Percentiles rank a stretch among this genome's conserved stretches.
Evolutionary conservation across 2,888 invertebrate genomes (phyloP).

Genomic region (Protodeltote pygarga): DNA sequence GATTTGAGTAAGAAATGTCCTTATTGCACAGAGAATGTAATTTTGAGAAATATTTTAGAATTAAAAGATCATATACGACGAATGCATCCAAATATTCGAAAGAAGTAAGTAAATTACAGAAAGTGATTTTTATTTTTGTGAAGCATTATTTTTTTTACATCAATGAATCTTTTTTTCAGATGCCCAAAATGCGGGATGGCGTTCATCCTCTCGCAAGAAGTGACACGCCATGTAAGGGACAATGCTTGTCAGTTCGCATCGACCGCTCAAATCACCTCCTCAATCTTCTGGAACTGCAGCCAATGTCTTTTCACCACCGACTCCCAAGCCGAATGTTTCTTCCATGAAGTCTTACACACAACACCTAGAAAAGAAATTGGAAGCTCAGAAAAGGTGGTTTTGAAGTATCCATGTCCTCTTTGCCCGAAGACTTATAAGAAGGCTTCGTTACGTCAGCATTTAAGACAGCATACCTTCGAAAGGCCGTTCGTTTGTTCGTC

Average conservation of each 20-base stretch:
- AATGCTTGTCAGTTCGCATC: constrained; percentile 84
- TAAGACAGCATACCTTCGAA: constrained; percentile 92
- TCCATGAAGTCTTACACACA: constrained; percentile 90
- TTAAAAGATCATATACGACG: constrained; percentile 88
- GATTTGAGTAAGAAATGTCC: constrained; percentile 86
- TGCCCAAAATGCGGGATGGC: constrained; percentile 91
- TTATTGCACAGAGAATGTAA: constrained; percentile 83
- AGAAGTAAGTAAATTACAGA: constrained; percentile 81
- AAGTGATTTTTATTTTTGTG: not conserved
- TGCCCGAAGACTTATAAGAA: constrained; percentile 90
- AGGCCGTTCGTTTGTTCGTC: constrained; percentile 89
- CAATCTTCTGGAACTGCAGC: constrained; percentile 85
- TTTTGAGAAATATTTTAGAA: constrained; percentile 83
- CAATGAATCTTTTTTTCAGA: constrained; percentile 68
- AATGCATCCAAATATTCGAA: constrained; percentile 88
- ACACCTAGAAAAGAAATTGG: constrained; percentile 69
- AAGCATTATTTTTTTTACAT: not conserved
- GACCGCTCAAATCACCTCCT: constrained; percentile 52
- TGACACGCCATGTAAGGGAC: constrained; percentile 90
- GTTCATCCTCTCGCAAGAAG: constrained; percentile 91
- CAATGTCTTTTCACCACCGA: constrained; percentile 88
- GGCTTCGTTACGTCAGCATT: constrained; percentile 89
- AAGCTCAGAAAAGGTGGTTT: constrained; percentile 60
- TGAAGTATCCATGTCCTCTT: constrained; percentile 89
- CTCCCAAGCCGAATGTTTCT: constrained; percentile 90